Evolutionary conservation across 2,888 invertebrate genomes (phyloP), one percentile per base, ranked within the genome.

Genomic region (Kuschelorhynchus macadamiae): DNA sequence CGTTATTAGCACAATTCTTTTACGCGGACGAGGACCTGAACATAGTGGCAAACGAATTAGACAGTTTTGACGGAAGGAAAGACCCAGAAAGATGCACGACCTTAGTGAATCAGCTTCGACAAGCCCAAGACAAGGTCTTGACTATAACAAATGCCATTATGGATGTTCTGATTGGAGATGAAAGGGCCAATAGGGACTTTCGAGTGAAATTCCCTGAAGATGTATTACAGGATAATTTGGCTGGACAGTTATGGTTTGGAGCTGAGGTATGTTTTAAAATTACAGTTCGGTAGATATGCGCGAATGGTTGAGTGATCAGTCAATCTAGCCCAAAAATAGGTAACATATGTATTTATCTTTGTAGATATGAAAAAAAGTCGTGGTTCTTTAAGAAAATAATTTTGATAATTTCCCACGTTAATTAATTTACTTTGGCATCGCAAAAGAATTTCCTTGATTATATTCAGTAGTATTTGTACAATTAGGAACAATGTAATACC

Each of bases 191-290:
- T 73, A 88, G 98, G 44, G 97, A 98, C 77, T 99, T 98, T 85
- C 89, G 98, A 49, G 97, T 96, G 64, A 99, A 99, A 86, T 99
- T 98, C 81, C 98, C 98, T 0, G 99, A 99, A 82, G 98, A 99
- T 82, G 97, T 99, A 9, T 88, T 98, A 74, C 98, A 98, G 83
- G 98, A 99, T 82, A 98, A 97, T 85, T 87, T 99, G 70, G 97
- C 98, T 36, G 98, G 98, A 0, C 98, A 99, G 85, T 88, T 99
- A 44, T 99, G 99, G 99, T 99, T 99, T 85, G 98, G 98, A 14
- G 98, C 98, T 64, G 99, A 99, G 91, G 94, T 94, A 79, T 25
- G 12, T 14, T n/a, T 30, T 46, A n/a, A 16, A 30, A 16, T 32
- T n/a, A n/a, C n/a, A n/a, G n/a, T n/a, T n/a, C n/a, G n/a, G n/a